These are phyloP conservation scores for Kuschelorhynchus macadamiae DNA, from an alignment of 2,888 invertebrate species.

Conservation along the genomic window DNA sequence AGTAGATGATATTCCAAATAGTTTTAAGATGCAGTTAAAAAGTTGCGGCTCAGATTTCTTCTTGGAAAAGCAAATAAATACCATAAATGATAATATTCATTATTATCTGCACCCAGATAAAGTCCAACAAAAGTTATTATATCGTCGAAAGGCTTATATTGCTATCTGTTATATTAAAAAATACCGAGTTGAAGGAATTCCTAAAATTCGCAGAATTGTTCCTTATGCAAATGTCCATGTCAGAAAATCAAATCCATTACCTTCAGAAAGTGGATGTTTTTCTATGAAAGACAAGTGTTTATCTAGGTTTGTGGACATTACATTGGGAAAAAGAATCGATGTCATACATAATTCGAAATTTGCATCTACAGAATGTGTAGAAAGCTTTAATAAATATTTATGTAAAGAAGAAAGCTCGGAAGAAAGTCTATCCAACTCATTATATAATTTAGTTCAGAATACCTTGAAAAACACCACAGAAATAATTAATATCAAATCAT, in stretches of 20 bases:
- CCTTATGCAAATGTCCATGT: constrained; percentile 66
- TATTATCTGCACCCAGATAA: constrained; percentile 69
- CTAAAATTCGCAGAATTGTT: constrained; percentile 69
- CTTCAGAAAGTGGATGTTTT: constrained; percentile 55
- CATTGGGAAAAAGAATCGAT: constrained; percentile 58
- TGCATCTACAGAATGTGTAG: constrained; percentile 56
- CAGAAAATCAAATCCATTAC: not conserved
- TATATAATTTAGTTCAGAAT: constrained; percentile 51
- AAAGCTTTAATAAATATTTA: constrained; percentile 41
- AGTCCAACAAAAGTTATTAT: constrained; percentile 53
- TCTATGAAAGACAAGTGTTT: not conserved
- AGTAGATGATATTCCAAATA: constrained; percentile 72
- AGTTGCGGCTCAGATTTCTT: constrained; percentile 78
- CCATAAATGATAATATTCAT: constrained; percentile 78
- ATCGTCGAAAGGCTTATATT: constrained; percentile 65
- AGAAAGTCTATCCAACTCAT: too few relatives aligned
- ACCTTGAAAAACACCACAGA: constrained; percentile 41
- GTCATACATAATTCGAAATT: constrained; percentile 76
- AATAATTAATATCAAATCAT: constrained; percentile 58
- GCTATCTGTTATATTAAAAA: constrained; percentile 74
- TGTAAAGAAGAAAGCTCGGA: too few relatives aligned
- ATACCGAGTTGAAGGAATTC: constrained; percentile 73
- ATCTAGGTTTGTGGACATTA: not conserved
- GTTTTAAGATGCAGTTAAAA: constrained; percentile 77
- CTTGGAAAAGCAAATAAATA: constrained; percentile 76